Conservation (phyloP, 2,888 invertebrate genomes). For the Aromia moschata region DNA sequence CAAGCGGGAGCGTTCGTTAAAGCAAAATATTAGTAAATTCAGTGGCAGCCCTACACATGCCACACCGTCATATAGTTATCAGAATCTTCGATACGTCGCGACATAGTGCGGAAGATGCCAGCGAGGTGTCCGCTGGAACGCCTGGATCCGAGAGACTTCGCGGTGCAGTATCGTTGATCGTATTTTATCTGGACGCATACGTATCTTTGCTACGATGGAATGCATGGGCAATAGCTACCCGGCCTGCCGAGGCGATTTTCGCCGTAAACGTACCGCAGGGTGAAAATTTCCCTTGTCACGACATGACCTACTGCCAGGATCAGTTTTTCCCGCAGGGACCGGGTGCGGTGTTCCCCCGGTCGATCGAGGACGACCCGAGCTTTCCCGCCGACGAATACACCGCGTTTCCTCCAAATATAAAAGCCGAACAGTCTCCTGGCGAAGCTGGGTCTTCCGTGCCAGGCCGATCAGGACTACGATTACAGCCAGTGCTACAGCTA, state of each 20-base stretch:
- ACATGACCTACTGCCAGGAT: background rate
- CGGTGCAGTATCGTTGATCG: background rate
- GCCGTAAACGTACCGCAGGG: background rate
- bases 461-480: slow-evolving; percentile 65
- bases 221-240: background rate
- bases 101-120: slow-evolving; percentile 2
- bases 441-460: slow-evolving; percentile 51
- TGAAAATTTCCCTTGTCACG: background rate
- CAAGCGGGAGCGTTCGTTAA: slow-evolving; percentile 15
- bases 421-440: slow-evolving; percentile 49
- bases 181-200: background rate
- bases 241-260: background rate
- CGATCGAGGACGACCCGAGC: background rate
- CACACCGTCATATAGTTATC: background rate
- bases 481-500: slow-evolving; percentile 75
- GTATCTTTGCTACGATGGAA: background rate
- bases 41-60: slow-evolving; percentile 4
- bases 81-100: background rate
- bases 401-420: too few species aligned
- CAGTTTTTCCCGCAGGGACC: background rate
- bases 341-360: background rate
- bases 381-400: background rate
- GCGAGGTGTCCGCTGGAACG: background rate
- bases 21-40: slow-evolving; percentile 5
- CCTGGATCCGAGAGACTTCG: background rate